These are phyloP conservation scores for Chiloscyllium punctatum DNA, from an alignment of 2,797 vertebrate species.

Conservation along the genomic window DNA sequence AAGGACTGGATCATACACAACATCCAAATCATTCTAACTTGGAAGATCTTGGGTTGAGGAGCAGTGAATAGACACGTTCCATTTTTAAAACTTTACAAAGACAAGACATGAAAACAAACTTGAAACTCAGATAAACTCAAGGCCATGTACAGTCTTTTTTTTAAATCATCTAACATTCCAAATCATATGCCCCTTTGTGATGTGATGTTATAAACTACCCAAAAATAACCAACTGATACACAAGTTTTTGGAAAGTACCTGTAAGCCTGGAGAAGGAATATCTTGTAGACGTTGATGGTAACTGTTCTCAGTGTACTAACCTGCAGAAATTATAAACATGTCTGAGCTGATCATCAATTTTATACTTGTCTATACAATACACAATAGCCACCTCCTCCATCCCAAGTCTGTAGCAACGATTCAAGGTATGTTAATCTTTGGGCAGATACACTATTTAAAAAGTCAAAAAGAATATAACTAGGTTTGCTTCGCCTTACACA, in stretches of 20 bases:
- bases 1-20: not conserved
- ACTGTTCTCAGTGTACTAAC: conserved; percentile 73
- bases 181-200: not conserved
- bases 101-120: not conserved
- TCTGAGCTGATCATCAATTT: not conserved
- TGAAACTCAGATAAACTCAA: not conserved
- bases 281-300: conserved; percentile 75
- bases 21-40: too few relatives aligned
- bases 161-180: not conserved
- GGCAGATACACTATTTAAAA: too few relatives aligned
- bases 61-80: not conserved
- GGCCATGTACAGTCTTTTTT: not conserved
- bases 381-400: not conserved
- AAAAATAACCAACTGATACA: not conserved
- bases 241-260: conserved; percentile 59
- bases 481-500: too few relatives aligned
- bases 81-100: not conserved
- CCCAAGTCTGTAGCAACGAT: too few relatives aligned
- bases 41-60: not conserved
- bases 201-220: not conserved
- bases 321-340: conserved; percentile 51
- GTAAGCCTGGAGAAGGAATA: conserved; percentile 84
- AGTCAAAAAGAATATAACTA: too few relatives aligned
- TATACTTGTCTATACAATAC: not conserved
- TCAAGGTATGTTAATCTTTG: too few relatives aligned